Base-by-base conservation (phyloP, 2,797 vertebrate genomes). In the Huso huso region DNA sequence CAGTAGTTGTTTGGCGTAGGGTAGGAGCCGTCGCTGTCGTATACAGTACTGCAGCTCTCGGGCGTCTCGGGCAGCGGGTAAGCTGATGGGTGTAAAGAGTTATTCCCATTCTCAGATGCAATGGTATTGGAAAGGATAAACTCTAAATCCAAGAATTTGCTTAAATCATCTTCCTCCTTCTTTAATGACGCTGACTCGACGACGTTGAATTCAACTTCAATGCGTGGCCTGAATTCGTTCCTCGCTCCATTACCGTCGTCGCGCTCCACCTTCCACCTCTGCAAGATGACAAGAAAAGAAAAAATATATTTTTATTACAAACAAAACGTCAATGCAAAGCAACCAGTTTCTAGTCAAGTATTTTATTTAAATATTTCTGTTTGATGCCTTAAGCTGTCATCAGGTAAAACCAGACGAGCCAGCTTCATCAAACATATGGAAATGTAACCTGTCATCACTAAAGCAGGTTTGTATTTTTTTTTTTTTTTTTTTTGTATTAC, bases 61-160 rank as follows among this genome's bases (percentile, higher is more conserved):
- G 94, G 94, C 0, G 94, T 95, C 72, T 94, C 93, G 0, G 94
- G 94, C 63, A 96, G 70, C 0, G 91, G 88, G 49, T 94, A 95
- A 0, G 86, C 81, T 53, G 77, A 76, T 9, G 78, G 65, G 53
- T 67, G 72, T 12, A 69, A 72, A 2, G 53, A 37, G 75, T 1
- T 64, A 72, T 71, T 67, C 12, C 67, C 77, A 57, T 66, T 76
- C n/a, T 81, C 82, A 0, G 83, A 74, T 51, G 79, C 71, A 61
- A 90, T 82, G 0, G 86, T 89, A 82, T 96, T 95, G 0, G 93
- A 89, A 70, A 96, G 71, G 69, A 96, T 96, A 79, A 96, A 96
- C 61, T 96, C 94, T 64, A 96, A 80, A 78, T 96, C 94, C 73
- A 96, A 69, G 72, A 93, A 93, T 62, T 85, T 91, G 5, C 86